These are phyloP conservation scores for Panthera leo DNA, from an alignment of 2,113 vertebrate genomes.

Conservation along the genomic window DNA sequence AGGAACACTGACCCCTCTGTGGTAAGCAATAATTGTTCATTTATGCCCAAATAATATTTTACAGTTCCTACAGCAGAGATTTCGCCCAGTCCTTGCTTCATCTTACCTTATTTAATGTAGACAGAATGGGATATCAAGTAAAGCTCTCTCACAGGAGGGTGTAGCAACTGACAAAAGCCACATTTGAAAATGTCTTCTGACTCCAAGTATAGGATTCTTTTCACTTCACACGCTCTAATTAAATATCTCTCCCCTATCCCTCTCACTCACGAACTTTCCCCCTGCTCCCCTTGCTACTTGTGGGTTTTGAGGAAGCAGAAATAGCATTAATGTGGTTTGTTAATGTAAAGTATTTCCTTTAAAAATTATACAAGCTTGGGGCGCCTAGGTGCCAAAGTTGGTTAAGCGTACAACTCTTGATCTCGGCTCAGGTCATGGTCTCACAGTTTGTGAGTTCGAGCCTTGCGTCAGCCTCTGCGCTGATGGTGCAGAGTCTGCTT, in stretches of 20 bases:
- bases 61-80: not conserved
- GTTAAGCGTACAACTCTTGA: no score
- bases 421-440: no score
- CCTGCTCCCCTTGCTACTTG: not conserved
- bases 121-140: not conserved
- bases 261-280: not conserved
- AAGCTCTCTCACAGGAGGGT: not conserved
- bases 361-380: constrained; percentile 28
- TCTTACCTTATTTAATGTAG: not conserved
- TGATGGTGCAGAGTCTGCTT: no score
- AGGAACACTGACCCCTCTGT: not conserved
- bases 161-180: not conserved
- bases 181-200: constrained; percentile 23
- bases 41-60: not conserved
- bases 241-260: not conserved
- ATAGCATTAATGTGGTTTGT: not conserved
- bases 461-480: no score
- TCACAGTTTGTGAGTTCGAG: no score
- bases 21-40: not conserved
- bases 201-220: not conserved
- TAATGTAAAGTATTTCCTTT: constrained; percentile 13
- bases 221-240: not conserved
- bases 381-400: no score
- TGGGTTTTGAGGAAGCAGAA: not conserved
- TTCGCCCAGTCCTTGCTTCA: constrained; percentile 32